These are phyloP conservation scores for Nematostella vectensis DNA, from an alignment of 92 coral and sea anemone genomes.

Conservation along the genomic window DNA sequence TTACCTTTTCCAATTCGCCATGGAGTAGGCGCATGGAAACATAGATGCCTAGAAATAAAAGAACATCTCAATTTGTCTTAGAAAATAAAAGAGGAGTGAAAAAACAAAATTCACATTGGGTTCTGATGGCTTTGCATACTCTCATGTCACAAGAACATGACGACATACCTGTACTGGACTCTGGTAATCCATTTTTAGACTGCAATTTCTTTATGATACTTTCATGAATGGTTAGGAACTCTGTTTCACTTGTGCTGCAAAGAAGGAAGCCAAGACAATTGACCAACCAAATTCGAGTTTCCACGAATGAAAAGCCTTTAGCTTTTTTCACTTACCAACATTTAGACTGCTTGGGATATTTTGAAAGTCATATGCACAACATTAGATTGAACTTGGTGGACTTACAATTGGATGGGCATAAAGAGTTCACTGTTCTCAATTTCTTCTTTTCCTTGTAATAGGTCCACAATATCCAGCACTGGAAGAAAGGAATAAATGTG, in stretches of 20 bases:
- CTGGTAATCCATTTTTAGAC: constrained; percentile 54
- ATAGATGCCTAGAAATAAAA: constrained; percentile 52
- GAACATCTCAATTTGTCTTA: too few species aligned
- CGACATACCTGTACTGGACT: constrained; percentile 38
- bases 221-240: constrained; percentile 80
- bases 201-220: constrained; percentile 62
- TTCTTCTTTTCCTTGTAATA: constrained; percentile 54
- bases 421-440: constrained; percentile 31
- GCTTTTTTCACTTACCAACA: too few species aligned
- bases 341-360: too few species aligned
- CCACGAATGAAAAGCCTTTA: too few species aligned
- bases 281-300: too few species aligned
- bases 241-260: constrained; percentile 60
- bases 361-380: too few species aligned
- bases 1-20: constrained; percentile 82
- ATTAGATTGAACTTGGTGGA: too few species aligned
- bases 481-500: not conserved
- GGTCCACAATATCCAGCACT: constrained; percentile 77
- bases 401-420: constrained; percentile 72
- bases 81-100: too few species aligned
- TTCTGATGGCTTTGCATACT: too few species aligned
- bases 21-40: constrained; percentile 75
- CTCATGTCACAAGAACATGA: too few species aligned
- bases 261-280: too few species aligned
- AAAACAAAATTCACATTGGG: too few species aligned